phyloP scores from a whole-genome alignment of 2,113 vertebrate genomes.

The Pleuronectes platessa region DNA sequence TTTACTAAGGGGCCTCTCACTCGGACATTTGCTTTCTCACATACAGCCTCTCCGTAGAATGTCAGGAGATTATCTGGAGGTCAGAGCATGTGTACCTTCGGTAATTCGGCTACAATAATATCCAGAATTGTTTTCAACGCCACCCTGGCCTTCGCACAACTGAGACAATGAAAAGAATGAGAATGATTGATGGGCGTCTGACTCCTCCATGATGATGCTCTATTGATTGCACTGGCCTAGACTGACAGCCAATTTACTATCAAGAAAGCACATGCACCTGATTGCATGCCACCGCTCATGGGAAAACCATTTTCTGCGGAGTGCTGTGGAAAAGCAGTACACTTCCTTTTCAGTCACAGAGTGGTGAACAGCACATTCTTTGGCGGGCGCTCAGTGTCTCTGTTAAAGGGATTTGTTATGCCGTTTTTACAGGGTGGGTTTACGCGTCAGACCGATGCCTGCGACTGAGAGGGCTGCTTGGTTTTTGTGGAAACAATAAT shows the following conservation, averaged over 20 bases:
- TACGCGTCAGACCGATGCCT: slow-evolving; percentile 49
- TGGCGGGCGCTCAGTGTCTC: slow-evolving; percentile 50
- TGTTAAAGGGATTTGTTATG: slow-evolving; percentile 73
- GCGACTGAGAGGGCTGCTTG: slow-evolving; percentile 44
- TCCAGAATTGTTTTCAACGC: slow-evolving; percentile 14
- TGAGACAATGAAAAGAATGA: background rate
- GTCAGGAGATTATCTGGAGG: too few relatives aligned
- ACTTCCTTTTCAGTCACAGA: slow-evolving; percentile 60
- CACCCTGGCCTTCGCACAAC: background rate
- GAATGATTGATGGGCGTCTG: slow-evolving; percentile 19
- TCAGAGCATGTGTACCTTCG: background rate
- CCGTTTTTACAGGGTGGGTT: slow-evolving; percentile 50
- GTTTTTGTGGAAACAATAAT: slow-evolving; percentile 61
- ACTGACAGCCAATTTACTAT: slow-evolving; percentile 31
- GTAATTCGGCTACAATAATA: background rate
- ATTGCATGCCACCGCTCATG: slow-evolving; percentile 56
- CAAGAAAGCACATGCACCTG: slow-evolving; percentile 58
- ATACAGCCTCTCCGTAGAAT: too few relatives aligned
- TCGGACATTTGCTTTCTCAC: too few relatives aligned
- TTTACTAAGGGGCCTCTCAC: too few relatives aligned
- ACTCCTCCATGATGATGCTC: background rate
- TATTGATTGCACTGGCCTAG: slow-evolving; percentile 1
- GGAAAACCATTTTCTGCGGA: slow-evolving; percentile 62
- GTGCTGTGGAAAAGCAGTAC: slow-evolving; percentile 60
- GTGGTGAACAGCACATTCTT: slow-evolving; percentile 69